These are phyloP conservation scores for Austrofundulus limnaeus DNA, from an alignment of 2,113 vertebrate species.

Conservation along the genomic window DNA sequence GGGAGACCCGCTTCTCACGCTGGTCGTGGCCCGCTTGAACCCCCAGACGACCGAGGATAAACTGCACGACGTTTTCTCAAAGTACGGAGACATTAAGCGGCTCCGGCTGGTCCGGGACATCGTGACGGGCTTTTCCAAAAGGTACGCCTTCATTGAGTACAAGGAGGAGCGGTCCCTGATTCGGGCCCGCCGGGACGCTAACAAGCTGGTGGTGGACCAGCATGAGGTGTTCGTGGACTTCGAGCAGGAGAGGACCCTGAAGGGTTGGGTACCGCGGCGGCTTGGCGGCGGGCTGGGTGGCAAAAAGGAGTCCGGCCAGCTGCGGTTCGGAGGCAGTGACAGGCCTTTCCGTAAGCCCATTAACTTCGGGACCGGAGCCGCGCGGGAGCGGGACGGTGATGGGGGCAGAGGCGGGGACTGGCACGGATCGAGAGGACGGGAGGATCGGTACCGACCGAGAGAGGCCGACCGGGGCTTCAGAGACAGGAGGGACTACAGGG, in stretches of 20 bases:
- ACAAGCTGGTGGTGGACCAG: constrained; percentile 91
- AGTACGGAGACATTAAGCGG: constrained; percentile 88
- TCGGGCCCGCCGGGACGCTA: constrained; percentile 89
- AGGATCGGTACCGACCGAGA: constrained; percentile 80
- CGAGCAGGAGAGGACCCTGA: constrained; percentile 89
- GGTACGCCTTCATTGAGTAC: constrained; percentile 92
- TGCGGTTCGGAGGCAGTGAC: constrained; percentile 93
- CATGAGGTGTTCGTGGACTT: constrained; percentile 93
- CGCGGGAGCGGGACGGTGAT: constrained; percentile 66
- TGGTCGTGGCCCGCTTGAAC: constrained; percentile 91
- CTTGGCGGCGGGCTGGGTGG: constrained; percentile 93
- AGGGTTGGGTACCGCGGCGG: constrained; percentile 92
- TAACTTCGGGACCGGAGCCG: constrained; percentile 77
- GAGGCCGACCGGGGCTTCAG: constrained; percentile 65
- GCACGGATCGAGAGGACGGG: constrained; percentile 75
- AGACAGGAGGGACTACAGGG: constrained; percentile 70
- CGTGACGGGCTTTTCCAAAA: constrained; percentile 93
- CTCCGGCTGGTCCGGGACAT: constrained; percentile 90
- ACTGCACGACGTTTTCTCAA: constrained; percentile 86
- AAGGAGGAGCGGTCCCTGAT: constrained; percentile 88
- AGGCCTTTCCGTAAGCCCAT: constrained; percentile 95
- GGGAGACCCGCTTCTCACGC: constrained; percentile 89
- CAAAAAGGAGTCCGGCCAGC: constrained; percentile 94
- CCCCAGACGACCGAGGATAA: constrained; percentile 91
- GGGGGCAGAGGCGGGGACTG: constrained; percentile 69